Percentiles rank a stretch among this genome's conserved stretches.
Conservation (phyloP, 2,113 vertebrate genomes). For the Myocastor coypus region DNA sequence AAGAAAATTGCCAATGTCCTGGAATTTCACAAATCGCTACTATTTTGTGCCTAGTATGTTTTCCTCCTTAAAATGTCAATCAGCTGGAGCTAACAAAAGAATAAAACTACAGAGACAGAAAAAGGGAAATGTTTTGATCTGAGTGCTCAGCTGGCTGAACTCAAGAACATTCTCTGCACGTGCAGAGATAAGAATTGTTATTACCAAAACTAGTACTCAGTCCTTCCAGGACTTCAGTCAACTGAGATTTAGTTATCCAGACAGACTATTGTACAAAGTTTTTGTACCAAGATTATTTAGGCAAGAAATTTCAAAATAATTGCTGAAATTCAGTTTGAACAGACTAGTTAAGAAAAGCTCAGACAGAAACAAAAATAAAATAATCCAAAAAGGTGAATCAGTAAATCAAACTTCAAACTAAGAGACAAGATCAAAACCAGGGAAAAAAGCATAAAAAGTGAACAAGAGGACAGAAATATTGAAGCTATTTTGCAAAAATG, state of each 20-base stretch:
- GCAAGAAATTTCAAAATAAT: neutral
- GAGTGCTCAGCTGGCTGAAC: neutral
- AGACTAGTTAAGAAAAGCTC: neutral
- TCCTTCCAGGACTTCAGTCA: neutral
- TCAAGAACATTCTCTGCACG: neutral
- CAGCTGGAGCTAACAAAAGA: neutral
- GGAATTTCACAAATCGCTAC: neutral
- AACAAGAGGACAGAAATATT: neutral
- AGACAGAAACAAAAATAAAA: neutral
- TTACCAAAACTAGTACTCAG: neutral
- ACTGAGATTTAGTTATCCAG: neutral
- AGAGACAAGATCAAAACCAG: neutral
- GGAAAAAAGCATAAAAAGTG: neutral
- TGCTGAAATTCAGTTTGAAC: constrained; percentile 4
- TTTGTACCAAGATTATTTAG: neutral
- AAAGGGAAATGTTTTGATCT: neutral
- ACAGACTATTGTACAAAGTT: neutral
- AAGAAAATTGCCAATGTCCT: constrained; percentile 1
- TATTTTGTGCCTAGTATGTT: neutral
- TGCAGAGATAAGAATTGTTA: constrained; percentile 13
- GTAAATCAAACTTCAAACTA: neutral
- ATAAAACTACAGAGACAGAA: neutral
- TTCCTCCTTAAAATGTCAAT: constrained; percentile 10
- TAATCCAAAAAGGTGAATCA: neutral
- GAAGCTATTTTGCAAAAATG: neutral